phyloP scores from a whole-genome alignment of 2,888 invertebrate species.

The Apotomis capreana region DNA sequence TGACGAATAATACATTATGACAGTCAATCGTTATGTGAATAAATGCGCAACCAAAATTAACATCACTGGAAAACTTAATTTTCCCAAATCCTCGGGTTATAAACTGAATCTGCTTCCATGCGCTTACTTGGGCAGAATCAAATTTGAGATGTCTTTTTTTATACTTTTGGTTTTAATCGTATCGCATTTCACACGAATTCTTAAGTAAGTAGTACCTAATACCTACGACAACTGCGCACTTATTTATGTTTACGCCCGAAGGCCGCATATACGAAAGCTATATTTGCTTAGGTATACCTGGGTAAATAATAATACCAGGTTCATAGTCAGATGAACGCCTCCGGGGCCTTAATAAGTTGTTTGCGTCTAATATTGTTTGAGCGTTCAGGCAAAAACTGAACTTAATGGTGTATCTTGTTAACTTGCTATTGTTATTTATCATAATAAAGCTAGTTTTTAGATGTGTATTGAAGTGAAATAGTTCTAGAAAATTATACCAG shows the following conservation, averaged over 20 bases:
- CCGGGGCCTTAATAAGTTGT: constrained; percentile 31
- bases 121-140: too few relatives aligned
- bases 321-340: constrained; percentile 36
- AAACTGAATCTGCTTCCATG: too few relatives aligned
- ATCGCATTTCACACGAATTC: neutral
- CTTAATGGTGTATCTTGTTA: constrained; percentile 15
- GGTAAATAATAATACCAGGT: constrained; percentile 32
- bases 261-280: constrained; percentile 11
- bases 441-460: constrained; percentile 4
- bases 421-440: constrained; percentile 27
- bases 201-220: neutral
- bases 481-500: too few relatives aligned
- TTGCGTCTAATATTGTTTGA: constrained; percentile 33
- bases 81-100: too few relatives aligned
- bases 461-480: too few relatives aligned
- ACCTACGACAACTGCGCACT: neutral
- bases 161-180: too few relatives aligned
- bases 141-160: too few relatives aligned
- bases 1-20: too few relatives aligned
- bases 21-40: too few relatives aligned
- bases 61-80: too few relatives aligned
- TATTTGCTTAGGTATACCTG: constrained; percentile 18
- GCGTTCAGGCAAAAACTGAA: constrained; percentile 26
- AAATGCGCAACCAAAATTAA: too few relatives aligned
- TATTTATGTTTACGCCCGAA: neutral